A percentile compares a stretch with the other conserved stretches of the same genome.
These are phyloP conservation scores for Sebastes fasciatus DNA, from an alignment of 2,113 vertebrate species.

Conservation along the genomic window DNA sequence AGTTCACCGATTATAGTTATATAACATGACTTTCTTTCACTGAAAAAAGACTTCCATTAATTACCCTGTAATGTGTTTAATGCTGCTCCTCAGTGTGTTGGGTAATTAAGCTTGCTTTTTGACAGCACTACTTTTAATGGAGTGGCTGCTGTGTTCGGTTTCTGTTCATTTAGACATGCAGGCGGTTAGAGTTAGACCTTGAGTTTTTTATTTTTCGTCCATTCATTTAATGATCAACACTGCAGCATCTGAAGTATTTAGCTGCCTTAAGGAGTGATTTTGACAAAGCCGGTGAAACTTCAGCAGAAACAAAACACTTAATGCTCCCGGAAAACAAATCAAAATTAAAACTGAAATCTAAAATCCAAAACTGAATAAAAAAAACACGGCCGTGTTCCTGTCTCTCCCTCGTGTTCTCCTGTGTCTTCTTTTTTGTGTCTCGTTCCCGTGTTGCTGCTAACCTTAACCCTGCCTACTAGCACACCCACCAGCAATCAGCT, in stretches of 20 bases:
- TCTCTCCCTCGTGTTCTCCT: not conserved
- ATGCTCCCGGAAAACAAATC: not conserved
- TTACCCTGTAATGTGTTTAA: slow-evolving; percentile 41
- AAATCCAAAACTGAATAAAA: not conserved
- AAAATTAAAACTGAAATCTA: not conserved
- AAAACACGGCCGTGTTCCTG: not conserved
- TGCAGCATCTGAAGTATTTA: not conserved
- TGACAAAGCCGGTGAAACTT: slow-evolving; percentile 14
- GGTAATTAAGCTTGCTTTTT: slow-evolving; percentile 40
- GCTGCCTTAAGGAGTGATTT: not conserved
- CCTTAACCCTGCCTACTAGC: not conserved
- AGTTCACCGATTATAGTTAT: slow-evolving; percentile 13
- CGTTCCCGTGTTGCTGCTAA: not conserved
- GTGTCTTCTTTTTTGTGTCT: not conserved
- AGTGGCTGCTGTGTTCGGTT: slow-evolving; percentile 20
- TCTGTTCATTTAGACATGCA: slow-evolving; percentile 12
- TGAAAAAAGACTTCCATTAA: slow-evolving; percentile 36
- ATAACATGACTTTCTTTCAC: slow-evolving; percentile 24
- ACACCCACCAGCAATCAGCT: not conserved
- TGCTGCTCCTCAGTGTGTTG: slow-evolving; percentile 9
- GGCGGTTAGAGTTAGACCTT: not conserved
- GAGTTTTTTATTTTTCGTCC: slow-evolving; percentile 7
- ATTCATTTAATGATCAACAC: slow-evolving; percentile 32
- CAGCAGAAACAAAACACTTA: not conserved
- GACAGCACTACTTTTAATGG: slow-evolving; percentile 39